Base-by-base conservation (phyloP, 1,140 invertebrate species). In the Anadara kagoshimensis region DNA sequence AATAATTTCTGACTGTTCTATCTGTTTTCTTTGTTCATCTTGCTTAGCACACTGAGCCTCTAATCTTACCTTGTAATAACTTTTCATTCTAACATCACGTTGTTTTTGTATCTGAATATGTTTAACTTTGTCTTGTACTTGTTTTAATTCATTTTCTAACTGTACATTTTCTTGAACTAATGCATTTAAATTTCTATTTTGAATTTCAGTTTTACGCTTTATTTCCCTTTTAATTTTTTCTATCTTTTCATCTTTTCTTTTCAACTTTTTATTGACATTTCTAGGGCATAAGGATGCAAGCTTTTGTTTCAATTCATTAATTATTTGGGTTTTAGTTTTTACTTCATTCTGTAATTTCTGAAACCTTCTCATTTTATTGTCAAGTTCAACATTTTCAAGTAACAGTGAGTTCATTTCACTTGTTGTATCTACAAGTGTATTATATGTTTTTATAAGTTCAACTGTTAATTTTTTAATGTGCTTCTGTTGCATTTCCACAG, bases 191-290 rank as follows among this genome's bases (percentile, higher is more conserved):
- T 26, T 26, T 57, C n/a, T n/a, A n/a, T n/a, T n/a, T n/a, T n/a
- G n/a, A n/a, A n/a, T n/a, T n/a, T n/a, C n/a, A n/a, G n/a, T 57
- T 57, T 57, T 0, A 57, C 11, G 11, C 36, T 57, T n/a, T 26
- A 26, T 8, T 18, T 57, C 5, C 14, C 36, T 57, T 26, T 8
- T 0, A 5, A 57, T 14, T 24, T 57, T 10, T 11, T 11, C 7
- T 24, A 57, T 57, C 18, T 29, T 1, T 1, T 57, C 22, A 24
- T 57, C 22, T 24, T 26, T 24, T 26, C 54, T 57, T 26, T 57
- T 57, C 4, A 59, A 1, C n/a, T 14, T 59, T 43, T 59, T 59
- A 41, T 59, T 59, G 0, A 59, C 14, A 59, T 59, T 59, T 59
- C 36, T 59, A 18, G 14, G 4, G n/a, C 43, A 11, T 41, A 43